Evolutionary conservation across 1,140 invertebrate genomes (phyloP).

Genomic region (Periplaneta americana): DNA sequence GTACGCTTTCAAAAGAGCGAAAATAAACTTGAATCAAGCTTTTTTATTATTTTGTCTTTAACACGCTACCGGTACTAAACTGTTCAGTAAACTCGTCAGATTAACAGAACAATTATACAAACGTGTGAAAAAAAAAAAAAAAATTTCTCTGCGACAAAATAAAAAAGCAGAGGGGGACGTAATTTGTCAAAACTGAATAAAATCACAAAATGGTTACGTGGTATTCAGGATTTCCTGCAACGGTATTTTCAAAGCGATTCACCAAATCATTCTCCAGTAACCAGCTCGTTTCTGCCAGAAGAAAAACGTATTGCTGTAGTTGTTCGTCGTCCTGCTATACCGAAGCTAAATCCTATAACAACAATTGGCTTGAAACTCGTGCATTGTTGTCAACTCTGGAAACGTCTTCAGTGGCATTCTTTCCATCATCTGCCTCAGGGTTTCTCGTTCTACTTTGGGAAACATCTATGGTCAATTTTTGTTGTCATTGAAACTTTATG

Average conservation of each 20-base stretch:
- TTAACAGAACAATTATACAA: too few relatives aligned
- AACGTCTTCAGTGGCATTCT: constrained; percentile 5
- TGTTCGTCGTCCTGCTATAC: background rate
- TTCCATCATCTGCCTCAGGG: constrained; percentile 11
- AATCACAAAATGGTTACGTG: background rate
- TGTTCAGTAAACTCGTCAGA: too few relatives aligned
- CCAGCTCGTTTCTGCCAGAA: background rate
- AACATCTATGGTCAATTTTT: constrained; percentile 22
- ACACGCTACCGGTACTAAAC: too few relatives aligned
- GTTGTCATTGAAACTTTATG: constrained; percentile 11
- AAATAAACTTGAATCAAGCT: too few relatives aligned
- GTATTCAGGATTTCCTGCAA: background rate
- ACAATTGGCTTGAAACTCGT: background rate
- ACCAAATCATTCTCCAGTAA: background rate
- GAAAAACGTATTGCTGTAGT: background rate
- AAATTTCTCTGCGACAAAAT: background rate
- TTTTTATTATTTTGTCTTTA: too few relatives aligned
- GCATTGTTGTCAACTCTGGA: background rate
- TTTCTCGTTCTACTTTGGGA: constrained; percentile 21
- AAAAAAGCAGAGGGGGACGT: background rate
- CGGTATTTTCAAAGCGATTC: background rate
- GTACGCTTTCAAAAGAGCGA: too few relatives aligned
- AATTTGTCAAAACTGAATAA: background rate
- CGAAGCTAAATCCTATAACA: background rate
- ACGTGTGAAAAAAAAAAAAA: too few relatives aligned